Conservation (phyloP, 2,888 invertebrate species). For the Thymelicus acteon region DNA sequence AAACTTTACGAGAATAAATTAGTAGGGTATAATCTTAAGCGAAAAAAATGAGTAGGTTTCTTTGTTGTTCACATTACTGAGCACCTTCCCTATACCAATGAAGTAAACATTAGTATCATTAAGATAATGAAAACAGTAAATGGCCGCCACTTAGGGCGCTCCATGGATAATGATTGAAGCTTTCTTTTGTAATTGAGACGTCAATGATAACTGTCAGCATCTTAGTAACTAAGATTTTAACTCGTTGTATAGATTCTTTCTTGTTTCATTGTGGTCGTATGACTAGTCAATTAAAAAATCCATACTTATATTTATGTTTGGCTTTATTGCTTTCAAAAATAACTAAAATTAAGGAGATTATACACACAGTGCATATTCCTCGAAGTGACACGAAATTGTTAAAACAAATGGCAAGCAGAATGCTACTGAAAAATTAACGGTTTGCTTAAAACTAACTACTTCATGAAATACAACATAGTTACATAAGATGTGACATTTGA, state of each 20-base stretch:
- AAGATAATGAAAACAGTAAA: constrained; percentile 29
- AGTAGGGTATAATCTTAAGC: not conserved
- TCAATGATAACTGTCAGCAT: not conserved
- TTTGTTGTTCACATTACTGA: constrained; percentile 9
- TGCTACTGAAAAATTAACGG: too few species aligned
- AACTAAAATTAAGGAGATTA: too few species aligned
- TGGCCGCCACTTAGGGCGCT: constrained; percentile 16
- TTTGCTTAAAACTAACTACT: too few species aligned
- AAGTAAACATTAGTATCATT: constrained; percentile 21
- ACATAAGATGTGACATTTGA: too few species aligned
- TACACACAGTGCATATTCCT: too few species aligned
- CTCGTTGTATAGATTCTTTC: not conserved
- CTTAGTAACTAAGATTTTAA: not conserved
- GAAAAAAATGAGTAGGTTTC: not conserved
- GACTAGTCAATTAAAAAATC: not conserved
- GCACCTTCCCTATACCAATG: constrained; percentile 7
- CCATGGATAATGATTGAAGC: not conserved
- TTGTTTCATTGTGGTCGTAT: not conserved
- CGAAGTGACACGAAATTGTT: too few species aligned
- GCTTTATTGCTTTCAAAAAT: too few species aligned
- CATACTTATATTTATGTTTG: too few species aligned
- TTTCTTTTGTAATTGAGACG: constrained; percentile 22
- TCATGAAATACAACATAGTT: too few species aligned
- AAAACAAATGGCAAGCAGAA: not conserved
- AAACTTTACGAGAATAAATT: too few species aligned